These are phyloP conservation scores for Lichenostomus cassidix DNA, from an alignment of 2,113 vertebrate species.

Conservation along the genomic window DNA sequence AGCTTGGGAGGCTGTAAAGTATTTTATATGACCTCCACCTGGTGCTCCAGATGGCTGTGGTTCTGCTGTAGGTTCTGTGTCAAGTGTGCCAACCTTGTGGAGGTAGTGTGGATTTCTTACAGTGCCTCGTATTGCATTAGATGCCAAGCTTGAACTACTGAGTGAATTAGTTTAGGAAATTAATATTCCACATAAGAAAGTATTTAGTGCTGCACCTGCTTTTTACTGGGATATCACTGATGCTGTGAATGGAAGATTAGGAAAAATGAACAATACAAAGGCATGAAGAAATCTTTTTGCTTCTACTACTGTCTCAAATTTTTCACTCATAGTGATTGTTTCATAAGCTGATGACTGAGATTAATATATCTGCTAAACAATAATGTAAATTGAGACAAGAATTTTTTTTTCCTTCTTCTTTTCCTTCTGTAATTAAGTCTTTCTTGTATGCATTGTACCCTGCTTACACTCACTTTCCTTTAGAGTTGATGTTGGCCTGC, in stretches of 20 bases:
- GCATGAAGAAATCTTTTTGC: not conserved
- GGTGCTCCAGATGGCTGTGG: not conserved
- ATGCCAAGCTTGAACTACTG: not conserved
- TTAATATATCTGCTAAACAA: not conserved
- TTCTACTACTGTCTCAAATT: not conserved
- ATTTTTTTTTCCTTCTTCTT: not conserved
- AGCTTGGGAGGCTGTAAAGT: not conserved
- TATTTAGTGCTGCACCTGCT: not conserved
- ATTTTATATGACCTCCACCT: not conserved
- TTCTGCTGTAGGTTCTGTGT: not conserved
- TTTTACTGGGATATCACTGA: not conserved
- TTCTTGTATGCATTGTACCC: not conserved
- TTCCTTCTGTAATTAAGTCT: not conserved
- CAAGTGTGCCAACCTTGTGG: not conserved
- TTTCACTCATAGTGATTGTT: not conserved
- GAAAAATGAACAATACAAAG: not conserved
- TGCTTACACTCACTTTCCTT: not conserved
- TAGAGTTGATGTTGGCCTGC: not conserved
- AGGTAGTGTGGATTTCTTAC: not conserved
- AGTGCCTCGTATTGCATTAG: not conserved
- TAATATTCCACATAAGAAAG: not conserved
- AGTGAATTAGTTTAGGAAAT: not conserved
- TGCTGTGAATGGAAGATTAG: not conserved
- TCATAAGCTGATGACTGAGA: not conserved
- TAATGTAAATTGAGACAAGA: not conserved